Evolutionary conservation across 2,797 vertebrate genomes (phyloP).

Genomic region (Cryptoprocta ferox): DNA sequence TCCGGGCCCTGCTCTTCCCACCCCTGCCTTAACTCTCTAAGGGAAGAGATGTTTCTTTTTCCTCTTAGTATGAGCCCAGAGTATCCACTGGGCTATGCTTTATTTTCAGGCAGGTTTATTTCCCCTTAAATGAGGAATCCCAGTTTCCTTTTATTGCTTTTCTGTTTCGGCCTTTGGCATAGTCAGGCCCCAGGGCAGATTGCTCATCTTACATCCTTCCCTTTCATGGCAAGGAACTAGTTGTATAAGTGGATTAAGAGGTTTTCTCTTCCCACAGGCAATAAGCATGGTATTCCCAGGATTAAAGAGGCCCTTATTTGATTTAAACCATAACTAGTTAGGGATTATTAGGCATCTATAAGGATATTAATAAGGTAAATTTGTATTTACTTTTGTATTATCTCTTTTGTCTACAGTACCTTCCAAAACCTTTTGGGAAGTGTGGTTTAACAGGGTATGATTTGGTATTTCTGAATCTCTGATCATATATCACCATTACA

Average conservation of each 20-base stretch:
- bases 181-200: not conserved
- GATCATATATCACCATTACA: not conserved
- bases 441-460: not conserved
- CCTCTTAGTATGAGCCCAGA: not conserved
- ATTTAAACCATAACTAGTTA: not conserved
- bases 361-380: not conserved
- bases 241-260: not conserved
- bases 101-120: constrained; percentile 6
- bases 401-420: not conserved
- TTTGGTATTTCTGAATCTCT: not conserved
- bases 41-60: not conserved
- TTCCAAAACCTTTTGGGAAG: not conserved
- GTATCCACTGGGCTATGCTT: not conserved
- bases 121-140: not conserved
- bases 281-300: not conserved
- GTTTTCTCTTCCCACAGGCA: not conserved
- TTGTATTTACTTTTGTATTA: constrained; percentile 4
- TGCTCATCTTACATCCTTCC: not conserved
- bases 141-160: not conserved
- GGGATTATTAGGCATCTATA: not conserved
- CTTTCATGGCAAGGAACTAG: not conserved
- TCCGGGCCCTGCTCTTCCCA: not conserved
- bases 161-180: not conserved
- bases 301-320: not conserved
- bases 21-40: not conserved